Evolutionary conservation across 2,797 vertebrate species (phyloP).

Genomic region (Cercopithecus hamlyni): DNA sequence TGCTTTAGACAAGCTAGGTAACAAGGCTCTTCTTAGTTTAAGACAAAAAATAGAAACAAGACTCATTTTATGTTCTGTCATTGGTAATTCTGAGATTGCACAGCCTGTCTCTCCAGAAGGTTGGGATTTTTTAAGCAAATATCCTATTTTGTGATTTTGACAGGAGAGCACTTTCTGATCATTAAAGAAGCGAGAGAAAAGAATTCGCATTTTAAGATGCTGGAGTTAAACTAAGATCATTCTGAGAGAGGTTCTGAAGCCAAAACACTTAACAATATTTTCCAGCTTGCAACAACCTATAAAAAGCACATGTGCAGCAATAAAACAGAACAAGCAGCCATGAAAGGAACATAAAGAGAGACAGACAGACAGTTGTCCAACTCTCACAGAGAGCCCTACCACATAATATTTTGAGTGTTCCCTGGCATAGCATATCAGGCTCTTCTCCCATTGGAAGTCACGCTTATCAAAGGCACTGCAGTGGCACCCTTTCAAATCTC

Average conservation of each 20-base stretch:
- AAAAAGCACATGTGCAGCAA: slow-evolving; percentile 57
- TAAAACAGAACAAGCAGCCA: slow-evolving; percentile 57
- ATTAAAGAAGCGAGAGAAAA: neutral
- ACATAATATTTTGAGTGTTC: slow-evolving; percentile 20
- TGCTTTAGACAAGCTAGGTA: neutral
- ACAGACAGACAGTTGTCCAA: slow-evolving; percentile 58
- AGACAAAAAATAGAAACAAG: neutral
- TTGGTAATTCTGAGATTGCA: slow-evolving; percentile 43
- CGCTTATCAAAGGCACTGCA: neutral
- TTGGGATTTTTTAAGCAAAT: neutral
- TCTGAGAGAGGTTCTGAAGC: slow-evolving; percentile 55
- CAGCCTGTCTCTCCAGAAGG: neutral
- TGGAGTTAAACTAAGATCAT: slow-evolving; percentile 48
- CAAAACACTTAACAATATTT: slow-evolving; percentile 66
- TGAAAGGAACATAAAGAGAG: slow-evolving; percentile 54
- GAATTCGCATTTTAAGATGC: slow-evolving; percentile 26
- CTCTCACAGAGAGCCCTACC: neutral
- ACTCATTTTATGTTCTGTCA: neutral
- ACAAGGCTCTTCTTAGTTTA: neutral
- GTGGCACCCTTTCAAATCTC: neutral
- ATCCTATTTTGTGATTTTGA: slow-evolving; percentile 50
- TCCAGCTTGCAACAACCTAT: slow-evolving; percentile 50
- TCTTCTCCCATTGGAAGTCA: neutral
- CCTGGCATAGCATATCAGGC: neutral
- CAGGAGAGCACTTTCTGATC: slow-evolving; percentile 14